Conservation (phyloP, 2,797 vertebrate species). For the Mormyrus hasselquistii region DNA sequence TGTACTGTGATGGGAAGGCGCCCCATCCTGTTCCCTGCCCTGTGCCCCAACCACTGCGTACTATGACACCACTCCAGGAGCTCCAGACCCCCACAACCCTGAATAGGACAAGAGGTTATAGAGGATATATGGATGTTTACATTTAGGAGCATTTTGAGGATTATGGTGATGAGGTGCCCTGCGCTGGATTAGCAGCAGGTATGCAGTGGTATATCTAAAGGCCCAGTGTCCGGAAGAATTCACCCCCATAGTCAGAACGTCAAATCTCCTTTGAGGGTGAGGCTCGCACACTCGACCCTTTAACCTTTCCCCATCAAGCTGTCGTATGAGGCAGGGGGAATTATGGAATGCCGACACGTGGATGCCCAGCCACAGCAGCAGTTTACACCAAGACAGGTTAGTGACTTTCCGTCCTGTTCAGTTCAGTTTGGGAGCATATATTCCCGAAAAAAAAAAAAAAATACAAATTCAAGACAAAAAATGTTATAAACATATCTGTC, state of each 20-base stretch:
- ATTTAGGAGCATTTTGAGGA: not conserved
- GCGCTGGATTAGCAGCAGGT: not conserved
- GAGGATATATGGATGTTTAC: not conserved
- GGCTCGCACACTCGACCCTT: not conserved
- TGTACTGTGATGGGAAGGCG: not conserved
- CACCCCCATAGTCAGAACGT: not conserved
- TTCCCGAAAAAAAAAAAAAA: not conserved
- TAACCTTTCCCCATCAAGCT: not conserved
- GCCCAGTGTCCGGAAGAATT: not conserved
- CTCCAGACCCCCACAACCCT: not conserved
- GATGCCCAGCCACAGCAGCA: not conserved
- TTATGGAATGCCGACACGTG: not conserved
- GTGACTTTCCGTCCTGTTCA: not conserved
- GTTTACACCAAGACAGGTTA: not conserved
- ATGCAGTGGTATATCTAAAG: not conserved
- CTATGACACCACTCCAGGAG: not conserved
- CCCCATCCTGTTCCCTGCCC: not conserved
- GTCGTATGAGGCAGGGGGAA: not conserved
- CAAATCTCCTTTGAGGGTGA: not conserved
- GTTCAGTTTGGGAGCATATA: not conserved
- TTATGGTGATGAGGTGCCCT: not conserved
- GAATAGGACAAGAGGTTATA: not conserved
- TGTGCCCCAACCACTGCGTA: not conserved
- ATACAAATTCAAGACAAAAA: not conserved
- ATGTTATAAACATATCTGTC: not conserved